phyloP scores from a whole-genome alignment of 2,888 invertebrate genomes.

The Ennomos fuscantarius region DNA sequence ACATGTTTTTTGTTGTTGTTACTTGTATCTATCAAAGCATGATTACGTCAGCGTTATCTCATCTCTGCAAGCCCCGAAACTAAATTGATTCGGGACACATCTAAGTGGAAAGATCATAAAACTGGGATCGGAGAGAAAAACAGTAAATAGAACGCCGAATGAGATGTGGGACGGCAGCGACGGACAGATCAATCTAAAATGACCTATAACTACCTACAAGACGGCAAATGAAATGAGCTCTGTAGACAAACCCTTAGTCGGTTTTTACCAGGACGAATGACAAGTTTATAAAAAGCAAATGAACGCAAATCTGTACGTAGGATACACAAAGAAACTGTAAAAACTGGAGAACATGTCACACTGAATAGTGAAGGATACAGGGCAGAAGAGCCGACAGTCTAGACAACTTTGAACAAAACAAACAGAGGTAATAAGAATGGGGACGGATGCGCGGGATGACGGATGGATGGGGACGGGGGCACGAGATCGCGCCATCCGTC shows the following conservation, averaged over 20 bases:
- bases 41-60: slow-evolving; percentile 28
- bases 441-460: slow-evolving; percentile 50
- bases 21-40: slow-evolving; percentile 15
- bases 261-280: slow-evolving; percentile 9
- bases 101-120: slow-evolving; percentile 26
- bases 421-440: slow-evolving; percentile 36
- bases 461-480: slow-evolving; percentile 47
- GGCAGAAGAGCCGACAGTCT: slow-evolving; percentile 39
- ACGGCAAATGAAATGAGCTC: slow-evolving; percentile 10
- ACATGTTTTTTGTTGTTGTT: slow-evolving; percentile 12
- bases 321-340: slow-evolving; percentile 27
- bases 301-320: slow-evolving; percentile 21
- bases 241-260: slow-evolving; percentile 1
- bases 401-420: slow-evolving; percentile 30
- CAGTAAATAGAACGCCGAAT: slow-evolving; percentile 27
- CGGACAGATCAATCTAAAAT: slow-evolving; percentile 23
- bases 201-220: slow-evolving; percentile 10
- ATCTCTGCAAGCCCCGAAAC: slow-evolving; percentile 24
- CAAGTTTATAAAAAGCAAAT: slow-evolving; percentile 24
- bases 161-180: slow-evolving; percentile 23
- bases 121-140: slow-evolving; percentile 23
- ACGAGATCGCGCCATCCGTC: slow-evolving; percentile 37
- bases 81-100: slow-evolving; percentile 33
- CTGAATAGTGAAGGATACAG: slow-evolving; percentile 22
- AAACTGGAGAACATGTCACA: slow-evolving; percentile 24